Base-by-base conservation (phyloP, 2,113 vertebrate genomes). In the Anarhynchus alexandrinus region DNA sequence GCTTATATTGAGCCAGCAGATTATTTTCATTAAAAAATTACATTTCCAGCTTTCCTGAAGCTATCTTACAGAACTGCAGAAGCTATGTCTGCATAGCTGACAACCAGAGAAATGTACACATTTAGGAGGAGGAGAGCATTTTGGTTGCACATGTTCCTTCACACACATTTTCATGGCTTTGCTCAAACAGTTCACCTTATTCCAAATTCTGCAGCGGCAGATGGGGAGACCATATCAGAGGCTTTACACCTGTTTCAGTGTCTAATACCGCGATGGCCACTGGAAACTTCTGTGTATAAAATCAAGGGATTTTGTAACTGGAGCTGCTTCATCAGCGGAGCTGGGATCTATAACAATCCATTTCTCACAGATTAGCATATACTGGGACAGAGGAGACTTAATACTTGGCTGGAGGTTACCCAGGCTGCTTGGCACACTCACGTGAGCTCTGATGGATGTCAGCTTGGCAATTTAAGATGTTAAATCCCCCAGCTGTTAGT, bases 311-410 rank as follows among this genome's bases (percentile, higher is more conserved):
- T 95, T 96, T 91, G n/a, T 64, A 64, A 57, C 61, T 86, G 65
- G 55, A 89, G 84, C 27, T 67, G 55, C 86, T 84, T 89, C 90
- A 86, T 94, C 93, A 96, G 83, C 34, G 0, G 52, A 94, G 81
- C 91, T 89, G 77, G 65, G 52, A 84, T 94, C 86, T 93, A 57
- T 86, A 78, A 74, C 52, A 96, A 91, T 74, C 81, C 61, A 32
- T 88, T 96, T 95, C 61, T 91, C 77, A 82, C 54, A 40, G 83
- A 93, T 93, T 89, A 95, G 76, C 73, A 34, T 88, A 47, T 27
- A 38, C 34, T 52, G 77, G 51, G 52, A 49, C 74, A 95, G 52
- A 78, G 72, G 21, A 94, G 86, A 36, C 29, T 84, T 93, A 78
- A 71, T 82, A 67, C 34, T 89, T 96, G 86, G 61, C 73, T 91